These are phyloP conservation scores for Chaetorhynchus papuensis DNA, from an alignment of 2,113 vertebrate genomes.

Conservation along the genomic window DNA sequence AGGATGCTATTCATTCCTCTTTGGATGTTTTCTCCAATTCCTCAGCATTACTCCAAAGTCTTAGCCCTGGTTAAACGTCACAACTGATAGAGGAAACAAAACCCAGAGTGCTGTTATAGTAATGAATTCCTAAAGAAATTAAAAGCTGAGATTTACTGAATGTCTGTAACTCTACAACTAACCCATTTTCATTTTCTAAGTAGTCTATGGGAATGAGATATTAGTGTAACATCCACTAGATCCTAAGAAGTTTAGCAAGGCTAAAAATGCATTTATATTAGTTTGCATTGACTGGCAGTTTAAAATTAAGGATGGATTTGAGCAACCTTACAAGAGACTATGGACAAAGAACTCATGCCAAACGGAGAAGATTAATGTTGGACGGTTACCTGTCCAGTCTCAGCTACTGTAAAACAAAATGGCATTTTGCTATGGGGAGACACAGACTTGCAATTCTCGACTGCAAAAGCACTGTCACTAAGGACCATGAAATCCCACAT, in stretches of 20 bases:
- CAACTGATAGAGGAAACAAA: neutral
- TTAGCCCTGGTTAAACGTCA: conserved; percentile 35
- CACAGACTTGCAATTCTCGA: neutral
- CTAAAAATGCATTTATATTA: neutral
- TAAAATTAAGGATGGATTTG: neutral
- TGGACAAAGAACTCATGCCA: neutral
- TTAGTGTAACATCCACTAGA: neutral
- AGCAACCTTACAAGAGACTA: neutral
- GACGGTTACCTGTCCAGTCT: neutral
- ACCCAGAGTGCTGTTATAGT: neutral
- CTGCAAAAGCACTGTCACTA: neutral
- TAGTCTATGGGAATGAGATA: conserved; percentile 10
- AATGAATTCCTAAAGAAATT: conserved; percentile 16
- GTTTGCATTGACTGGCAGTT: neutral
- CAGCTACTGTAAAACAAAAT: neutral
- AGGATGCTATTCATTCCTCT: neutral
- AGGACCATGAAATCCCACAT: neutral
- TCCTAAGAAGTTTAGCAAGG: neutral
- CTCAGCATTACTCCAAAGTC: neutral
- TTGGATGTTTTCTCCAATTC: neutral
- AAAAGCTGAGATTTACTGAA: conserved; percentile 21
- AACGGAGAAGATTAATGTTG: neutral
- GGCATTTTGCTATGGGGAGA: neutral
- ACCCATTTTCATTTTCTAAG: neutral
- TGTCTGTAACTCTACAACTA: neutral